Percentiles rank a stretch among this genome's conserved stretches.
phyloP scores from a whole-genome alignment of 1,140 invertebrate genomes.

The Pristionchus pacificus region DNA sequence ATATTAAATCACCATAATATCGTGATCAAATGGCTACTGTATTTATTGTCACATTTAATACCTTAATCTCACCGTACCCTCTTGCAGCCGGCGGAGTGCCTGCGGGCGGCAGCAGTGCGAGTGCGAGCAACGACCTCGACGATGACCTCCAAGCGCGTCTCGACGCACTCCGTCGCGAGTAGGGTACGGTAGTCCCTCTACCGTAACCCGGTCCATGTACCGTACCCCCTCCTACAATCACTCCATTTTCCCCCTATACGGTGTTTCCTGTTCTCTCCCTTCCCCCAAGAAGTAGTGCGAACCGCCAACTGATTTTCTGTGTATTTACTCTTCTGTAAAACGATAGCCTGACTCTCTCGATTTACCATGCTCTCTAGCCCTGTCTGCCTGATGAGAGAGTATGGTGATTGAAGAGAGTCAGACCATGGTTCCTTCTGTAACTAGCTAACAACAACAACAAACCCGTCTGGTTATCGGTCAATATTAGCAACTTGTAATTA shows the following conservation, averaged over 20 bases:
- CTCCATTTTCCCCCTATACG: not conserved
- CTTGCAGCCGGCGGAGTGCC: not conserved
- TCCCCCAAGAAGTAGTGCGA: not conserved
- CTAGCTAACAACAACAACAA: too few species aligned
- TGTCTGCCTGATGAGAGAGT: too few species aligned
- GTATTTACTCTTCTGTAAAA: too few species aligned
- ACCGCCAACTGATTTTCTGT: too few species aligned
- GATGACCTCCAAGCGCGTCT: constrained; percentile 27
- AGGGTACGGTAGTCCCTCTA: not conserved
- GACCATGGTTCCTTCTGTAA: too few species aligned
- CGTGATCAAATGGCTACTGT: not conserved
- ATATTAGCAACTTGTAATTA: too few species aligned
- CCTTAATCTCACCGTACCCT: not conserved
- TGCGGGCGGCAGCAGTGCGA: too few species aligned
- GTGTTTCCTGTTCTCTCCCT: constrained; percentile 3
- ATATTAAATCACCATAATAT: not conserved
- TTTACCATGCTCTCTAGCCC: too few species aligned
- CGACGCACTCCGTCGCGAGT: constrained; percentile 20
- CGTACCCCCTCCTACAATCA: not conserved
- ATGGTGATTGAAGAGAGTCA: too few species aligned
- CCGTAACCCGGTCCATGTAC: constrained; percentile 7
- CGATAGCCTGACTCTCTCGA: too few species aligned
- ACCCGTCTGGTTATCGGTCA: too few species aligned
- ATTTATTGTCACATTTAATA: constrained; percentile 4
- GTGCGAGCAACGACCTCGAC: constrained; percentile 18